Percentiles rank a stretch among this genome's conserved stretches.
Evolutionary conservation across 2,888 invertebrate genomes (phyloP).

Genomic region (Dioctria rufipes): DNA sequence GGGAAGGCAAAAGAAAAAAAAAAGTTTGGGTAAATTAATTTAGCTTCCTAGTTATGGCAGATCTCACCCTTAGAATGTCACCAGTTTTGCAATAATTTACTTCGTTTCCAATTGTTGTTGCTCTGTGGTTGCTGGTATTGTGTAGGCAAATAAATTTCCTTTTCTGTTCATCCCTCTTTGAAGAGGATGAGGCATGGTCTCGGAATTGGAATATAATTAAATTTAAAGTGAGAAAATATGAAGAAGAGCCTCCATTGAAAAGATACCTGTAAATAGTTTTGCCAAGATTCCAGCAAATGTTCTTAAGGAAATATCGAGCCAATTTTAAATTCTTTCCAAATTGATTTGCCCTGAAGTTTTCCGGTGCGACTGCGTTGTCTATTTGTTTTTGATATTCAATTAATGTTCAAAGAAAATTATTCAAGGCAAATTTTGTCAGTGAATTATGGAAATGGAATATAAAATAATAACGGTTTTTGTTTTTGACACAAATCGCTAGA

Average conservation of each 20-base stretch:
- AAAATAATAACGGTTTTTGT: no score
- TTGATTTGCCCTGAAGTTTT: constrained; percentile 14
- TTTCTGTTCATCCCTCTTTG: background rate
- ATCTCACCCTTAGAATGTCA: constrained; percentile 5
- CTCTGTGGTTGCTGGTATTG: background rate
- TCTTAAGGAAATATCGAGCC: constrained; percentile 4
- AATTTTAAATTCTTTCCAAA: constrained; percentile 20
- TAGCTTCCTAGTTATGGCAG: background rate
- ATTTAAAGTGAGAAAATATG: constrained; percentile 25
- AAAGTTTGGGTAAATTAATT: background rate
- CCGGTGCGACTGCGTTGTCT: background rate
- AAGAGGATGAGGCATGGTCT: constrained; percentile 11
- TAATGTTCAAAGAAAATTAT: constrained; percentile 12
- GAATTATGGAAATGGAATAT: no score
- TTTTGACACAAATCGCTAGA: no score
- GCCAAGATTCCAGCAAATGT: constrained; percentile 22
- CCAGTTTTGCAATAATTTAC: constrained; percentile 35
- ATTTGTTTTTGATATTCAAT: constrained; percentile 38
- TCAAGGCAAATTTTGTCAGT: background rate
- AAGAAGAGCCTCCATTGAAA: constrained; percentile 29
- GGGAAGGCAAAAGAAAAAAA: constrained; percentile 14
- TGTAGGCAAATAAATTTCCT: constrained; percentile 39
- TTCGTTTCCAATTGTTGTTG: constrained; percentile 24
- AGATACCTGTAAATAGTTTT: constrained; percentile 31
- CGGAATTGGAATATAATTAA: constrained; percentile 27